These are phyloP conservation scores for Acleris cristana DNA, from an alignment of 2,888 invertebrate genomes.

Conservation along the genomic window DNA sequence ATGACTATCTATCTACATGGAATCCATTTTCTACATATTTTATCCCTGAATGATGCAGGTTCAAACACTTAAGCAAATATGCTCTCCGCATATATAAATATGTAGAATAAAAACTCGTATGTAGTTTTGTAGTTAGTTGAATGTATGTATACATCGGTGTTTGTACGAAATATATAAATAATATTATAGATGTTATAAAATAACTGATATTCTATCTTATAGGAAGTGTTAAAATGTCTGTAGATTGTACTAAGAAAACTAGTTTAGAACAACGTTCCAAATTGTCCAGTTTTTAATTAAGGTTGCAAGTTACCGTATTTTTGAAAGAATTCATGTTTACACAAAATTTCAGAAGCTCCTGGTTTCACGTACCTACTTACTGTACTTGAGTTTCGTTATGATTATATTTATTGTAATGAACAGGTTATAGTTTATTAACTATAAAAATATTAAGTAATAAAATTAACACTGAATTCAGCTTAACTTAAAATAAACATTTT, in stretches of 20 bases:
- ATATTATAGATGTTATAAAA: conserved; percentile 33
- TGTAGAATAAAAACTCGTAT: conserved; percentile 6
- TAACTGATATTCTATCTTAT: conserved; percentile 24
- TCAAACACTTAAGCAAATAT: conserved; percentile 1
- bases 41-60: conserved; percentile 7
- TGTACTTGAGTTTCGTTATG: background rate
- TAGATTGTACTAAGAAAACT: conserved; percentile 26
- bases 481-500: too few species aligned
- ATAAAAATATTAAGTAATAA: too few species aligned
- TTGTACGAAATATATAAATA: conserved; percentile 33
- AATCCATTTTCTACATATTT: conserved; percentile 19
- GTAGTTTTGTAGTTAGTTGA: conserved; percentile 41
- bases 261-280: conserved; percentile 14
- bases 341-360: background rate
- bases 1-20: conserved; percentile 13
- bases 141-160: conserved; percentile 42
- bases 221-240: conserved; percentile 27
- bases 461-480: too few species aligned
- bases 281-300: conserved; percentile 7
- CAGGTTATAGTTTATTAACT: too few species aligned
- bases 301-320: background rate
- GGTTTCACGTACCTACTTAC: background rate
- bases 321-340: background rate
- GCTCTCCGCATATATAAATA: conserved; percentile 28
- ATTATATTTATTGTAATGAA: too few species aligned